phyloP scores from a whole-genome alignment of 2,113 vertebrate species.

The Grammomys surdaster region DNA sequence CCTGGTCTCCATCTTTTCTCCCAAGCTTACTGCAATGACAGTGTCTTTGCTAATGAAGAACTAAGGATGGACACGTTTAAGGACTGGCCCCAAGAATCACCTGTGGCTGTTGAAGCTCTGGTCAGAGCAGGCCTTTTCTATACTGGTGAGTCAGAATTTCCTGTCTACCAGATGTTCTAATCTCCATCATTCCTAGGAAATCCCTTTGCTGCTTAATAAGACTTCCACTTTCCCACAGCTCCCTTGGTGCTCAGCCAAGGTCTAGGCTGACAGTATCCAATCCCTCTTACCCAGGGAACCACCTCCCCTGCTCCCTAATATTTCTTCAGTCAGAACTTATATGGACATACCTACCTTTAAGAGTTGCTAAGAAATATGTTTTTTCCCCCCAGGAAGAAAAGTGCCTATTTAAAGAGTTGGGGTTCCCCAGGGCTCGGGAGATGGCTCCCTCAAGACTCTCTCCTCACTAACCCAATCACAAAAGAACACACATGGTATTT shows the following conservation, averaged over 20 bases:
- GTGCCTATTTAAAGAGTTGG: background rate
- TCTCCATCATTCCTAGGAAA: background rate
- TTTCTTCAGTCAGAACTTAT: background rate
- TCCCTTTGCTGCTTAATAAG: background rate
- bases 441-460: too few species aligned
- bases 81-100: too few species aligned
- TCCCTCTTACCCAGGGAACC: background rate
- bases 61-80: too few species aligned
- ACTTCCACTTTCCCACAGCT: background rate
- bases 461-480: too few species aligned
- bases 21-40: too few species aligned
- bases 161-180: accelerated
- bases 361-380: background rate
- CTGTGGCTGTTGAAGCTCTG: too few species aligned
- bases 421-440: too few species aligned
- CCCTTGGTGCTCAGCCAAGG: background rate
- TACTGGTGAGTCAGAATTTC: slow-evolving; percentile 32
- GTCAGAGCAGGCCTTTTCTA: slow-evolving; percentile 32
- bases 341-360: background rate
- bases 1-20: too few species aligned
- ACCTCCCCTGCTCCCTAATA: background rate
- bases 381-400: background rate
- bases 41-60: too few species aligned
- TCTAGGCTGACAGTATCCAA: background rate
- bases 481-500: too few species aligned